phyloP scores from a whole-genome alignment of 2,888 invertebrate genomes.

The Luperina testacea region DNA sequence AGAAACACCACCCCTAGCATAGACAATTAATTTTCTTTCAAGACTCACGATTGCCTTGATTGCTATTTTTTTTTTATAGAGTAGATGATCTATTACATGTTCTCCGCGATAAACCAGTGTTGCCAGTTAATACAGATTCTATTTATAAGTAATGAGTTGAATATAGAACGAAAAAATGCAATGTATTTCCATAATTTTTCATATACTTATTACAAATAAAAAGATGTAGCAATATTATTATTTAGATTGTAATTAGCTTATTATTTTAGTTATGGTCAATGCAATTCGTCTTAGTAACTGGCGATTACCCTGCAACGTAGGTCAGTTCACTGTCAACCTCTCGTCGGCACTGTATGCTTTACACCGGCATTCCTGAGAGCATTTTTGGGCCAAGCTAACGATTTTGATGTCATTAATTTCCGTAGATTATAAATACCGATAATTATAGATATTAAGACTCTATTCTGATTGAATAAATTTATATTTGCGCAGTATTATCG shows the following conservation, averaged over 20 bases:
- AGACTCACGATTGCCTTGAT: neutral
- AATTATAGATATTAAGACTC: constrained; percentile 72
- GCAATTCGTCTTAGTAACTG: constrained; percentile 47
- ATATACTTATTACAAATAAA: constrained; percentile 55
- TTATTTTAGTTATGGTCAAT: constrained; percentile 59
- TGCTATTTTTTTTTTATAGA: neutral
- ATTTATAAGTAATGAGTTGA: constrained; percentile 37
- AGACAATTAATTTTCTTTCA: neutral
- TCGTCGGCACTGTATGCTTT: constrained; percentile 72
- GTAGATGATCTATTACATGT: neutral
- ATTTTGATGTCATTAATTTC: constrained; percentile 63
- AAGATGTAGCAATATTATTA: constrained; percentile 70
- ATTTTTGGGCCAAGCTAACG: constrained; percentile 76
- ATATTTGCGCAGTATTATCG: constrained; percentile 61
- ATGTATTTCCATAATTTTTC: constrained; percentile 51
- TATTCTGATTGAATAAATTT: constrained; percentile 61
- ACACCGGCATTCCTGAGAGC: constrained; percentile 78
- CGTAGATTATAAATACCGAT: constrained; percentile 62
- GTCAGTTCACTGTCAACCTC: constrained; percentile 69
- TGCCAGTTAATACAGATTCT: constrained; percentile 45
- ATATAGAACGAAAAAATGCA: constrained; percentile 38
- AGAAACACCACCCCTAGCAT: neutral
- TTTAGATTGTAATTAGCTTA: constrained; percentile 67
- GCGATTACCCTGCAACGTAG: constrained; percentile 28
- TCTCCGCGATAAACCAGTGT: constrained; percentile 31